Percentiles rank a stretch among this genome's conserved stretches.
Evolutionary conservation across 2,113 vertebrate genomes (phyloP).

Genomic region (Ardeotis arabs): DNA sequence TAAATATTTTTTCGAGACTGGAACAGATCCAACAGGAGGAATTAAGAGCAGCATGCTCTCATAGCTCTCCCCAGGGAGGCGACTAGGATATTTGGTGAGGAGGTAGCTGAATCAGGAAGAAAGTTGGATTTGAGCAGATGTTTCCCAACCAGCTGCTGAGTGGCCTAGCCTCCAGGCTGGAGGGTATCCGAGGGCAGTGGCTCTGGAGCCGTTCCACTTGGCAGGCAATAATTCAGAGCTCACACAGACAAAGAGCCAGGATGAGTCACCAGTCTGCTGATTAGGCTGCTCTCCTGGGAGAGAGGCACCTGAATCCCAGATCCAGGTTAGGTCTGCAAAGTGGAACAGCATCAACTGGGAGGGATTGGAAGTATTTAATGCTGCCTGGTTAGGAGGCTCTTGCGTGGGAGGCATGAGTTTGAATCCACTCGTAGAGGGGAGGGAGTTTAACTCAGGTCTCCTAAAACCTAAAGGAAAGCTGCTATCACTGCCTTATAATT

Average conservation of each 20-base stretch:
- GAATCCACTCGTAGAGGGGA: neutral
- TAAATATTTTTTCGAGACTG: neutral
- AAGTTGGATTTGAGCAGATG: slow-evolving; percentile 26
- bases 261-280: slow-evolving; percentile 65
- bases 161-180: slow-evolving; percentile 38
- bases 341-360: neutral
- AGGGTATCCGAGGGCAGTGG: slow-evolving; percentile 48
- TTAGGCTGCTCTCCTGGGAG: slow-evolving; percentile 61
- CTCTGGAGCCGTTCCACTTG: slow-evolving; percentile 50
- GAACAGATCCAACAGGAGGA: neutral
- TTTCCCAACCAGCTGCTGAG: slow-evolving; percentile 60
- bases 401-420: neutral
- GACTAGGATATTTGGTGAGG: neutral
- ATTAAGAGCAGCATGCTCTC: neutral
- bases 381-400: neutral
- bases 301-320: slow-evolving; percentile 49
- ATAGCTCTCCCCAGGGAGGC: neutral
- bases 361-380: neutral
- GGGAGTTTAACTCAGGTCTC: neutral
- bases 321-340: neutral
- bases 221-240: slow-evolving; percentile 43
- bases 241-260: slow-evolving; percentile 14
- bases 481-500: neutral
- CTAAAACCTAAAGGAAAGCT: neutral
- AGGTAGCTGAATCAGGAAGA: slow-evolving; percentile 64